Conservation (phyloP, 2,113 vertebrate species). For the Trematocara unimaculatum region DNA sequence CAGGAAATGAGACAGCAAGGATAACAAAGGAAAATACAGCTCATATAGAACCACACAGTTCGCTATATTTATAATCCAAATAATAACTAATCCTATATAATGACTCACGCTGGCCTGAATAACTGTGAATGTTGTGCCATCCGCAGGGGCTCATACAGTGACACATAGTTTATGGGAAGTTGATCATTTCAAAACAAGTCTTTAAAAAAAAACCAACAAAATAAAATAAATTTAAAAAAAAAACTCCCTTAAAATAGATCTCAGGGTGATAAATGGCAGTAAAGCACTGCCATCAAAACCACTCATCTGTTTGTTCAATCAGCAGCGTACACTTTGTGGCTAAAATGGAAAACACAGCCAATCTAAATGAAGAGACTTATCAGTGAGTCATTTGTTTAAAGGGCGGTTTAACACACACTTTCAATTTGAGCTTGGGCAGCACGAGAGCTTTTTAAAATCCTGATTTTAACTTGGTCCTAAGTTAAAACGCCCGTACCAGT, state of each 20-base stretch:
- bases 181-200: background rate
- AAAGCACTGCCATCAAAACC: background rate
- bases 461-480: background rate
- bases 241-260: background rate
- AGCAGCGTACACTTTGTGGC: background rate
- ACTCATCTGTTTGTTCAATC: background rate
- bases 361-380: background rate
- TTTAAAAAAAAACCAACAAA: background rate
- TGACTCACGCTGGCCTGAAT: constrained; percentile 8
- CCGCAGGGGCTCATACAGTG: background rate
- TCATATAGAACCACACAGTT: constrained; percentile 1
- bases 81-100: background rate
- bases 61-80: background rate
- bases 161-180: background rate
- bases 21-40: constrained; percentile 54
- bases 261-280: background rate
- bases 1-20: constrained; percentile 56
- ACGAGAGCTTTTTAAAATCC: background rate
- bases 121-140: background rate
- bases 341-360: background rate
- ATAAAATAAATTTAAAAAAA: accelerated
- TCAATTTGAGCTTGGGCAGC: background rate
- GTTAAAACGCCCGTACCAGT: background rate
- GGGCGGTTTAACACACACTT: background rate
- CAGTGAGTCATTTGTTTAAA: background rate